Percentiles rank a stretch among this genome's conserved stretches.
phyloP scores from a whole-genome alignment of 2,888 invertebrate genomes.

The Nebria salina region DNA sequence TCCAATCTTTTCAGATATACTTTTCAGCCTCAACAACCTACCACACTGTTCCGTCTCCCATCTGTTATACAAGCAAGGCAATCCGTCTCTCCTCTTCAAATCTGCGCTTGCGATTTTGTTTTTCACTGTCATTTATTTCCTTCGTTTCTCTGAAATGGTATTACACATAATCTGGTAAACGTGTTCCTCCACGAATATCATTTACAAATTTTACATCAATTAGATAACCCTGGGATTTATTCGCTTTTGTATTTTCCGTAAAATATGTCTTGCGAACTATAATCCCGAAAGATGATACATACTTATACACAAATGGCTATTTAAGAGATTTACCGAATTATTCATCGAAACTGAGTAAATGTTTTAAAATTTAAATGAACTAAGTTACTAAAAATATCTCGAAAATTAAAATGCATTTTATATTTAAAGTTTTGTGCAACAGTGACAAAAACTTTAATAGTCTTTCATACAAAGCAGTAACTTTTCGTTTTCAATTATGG shows the following conservation, averaged over 20 bases:
- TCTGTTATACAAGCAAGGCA: background rate
- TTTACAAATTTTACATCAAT: background rate
- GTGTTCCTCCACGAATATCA: background rate
- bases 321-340: no score
- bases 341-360: no score
- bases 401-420: background rate
- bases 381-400: no score
- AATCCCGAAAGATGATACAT: no score
- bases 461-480: background rate
- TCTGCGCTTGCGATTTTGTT: background rate
- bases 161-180: background rate
- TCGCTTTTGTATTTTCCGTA: background rate
- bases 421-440: background rate
- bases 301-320: no score
- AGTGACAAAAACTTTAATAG: background rate
- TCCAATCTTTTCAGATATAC: background rate
- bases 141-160: background rate
- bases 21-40: background rate
- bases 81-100: background rate
- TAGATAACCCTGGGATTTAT: background rate
- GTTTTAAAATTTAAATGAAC: no score
- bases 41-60: background rate
- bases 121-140: background rate
- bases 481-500: background rate
- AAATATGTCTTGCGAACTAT: background rate